A percentile compares a stretch with the other conserved stretches of the same genome.
phyloP scores from a whole-genome alignment of 2,888 invertebrate genomes.

The Tetragonula carbonaria region DNA sequence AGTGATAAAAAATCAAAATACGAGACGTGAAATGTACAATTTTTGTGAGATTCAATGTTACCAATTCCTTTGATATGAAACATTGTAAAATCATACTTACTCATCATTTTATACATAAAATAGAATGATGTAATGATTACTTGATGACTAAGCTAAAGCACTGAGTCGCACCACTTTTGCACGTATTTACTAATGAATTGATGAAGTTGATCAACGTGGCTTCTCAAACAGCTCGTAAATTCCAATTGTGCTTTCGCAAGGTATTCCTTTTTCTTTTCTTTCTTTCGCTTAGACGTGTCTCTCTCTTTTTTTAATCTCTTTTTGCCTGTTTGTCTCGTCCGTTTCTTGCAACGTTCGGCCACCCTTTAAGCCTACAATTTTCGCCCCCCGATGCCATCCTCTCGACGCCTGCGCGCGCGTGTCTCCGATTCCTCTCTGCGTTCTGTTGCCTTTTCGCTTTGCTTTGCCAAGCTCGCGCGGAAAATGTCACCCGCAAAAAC shows the following conservation, averaged over 20 bases:
- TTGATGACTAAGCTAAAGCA: too few relatives aligned
- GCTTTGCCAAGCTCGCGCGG: constrained; percentile 55
- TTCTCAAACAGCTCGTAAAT: neutral
- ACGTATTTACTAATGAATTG: too few relatives aligned
- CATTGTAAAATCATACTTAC: too few relatives aligned
- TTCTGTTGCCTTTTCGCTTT: constrained; percentile 16
- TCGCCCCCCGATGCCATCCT: constrained; percentile 2
- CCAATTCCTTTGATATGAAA: too few relatives aligned
- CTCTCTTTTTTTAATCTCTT: neutral
- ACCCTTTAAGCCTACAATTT: constrained; percentile 4
- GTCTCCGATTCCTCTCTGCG: neutral
- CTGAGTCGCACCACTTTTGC: too few relatives aligned
- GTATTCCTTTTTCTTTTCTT: neutral
- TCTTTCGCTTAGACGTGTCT: neutral
- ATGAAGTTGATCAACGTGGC: neutral
- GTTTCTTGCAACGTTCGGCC: constrained; percentile 9
- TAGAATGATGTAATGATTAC: too few relatives aligned
- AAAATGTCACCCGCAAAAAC: constrained; percentile 32
- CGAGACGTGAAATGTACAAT: too few relatives aligned
- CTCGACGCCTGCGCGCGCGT: constrained; percentile 3
- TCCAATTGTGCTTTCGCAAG: constrained; percentile 14
- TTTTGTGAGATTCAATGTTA: too few relatives aligned
- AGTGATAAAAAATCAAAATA: too few relatives aligned
- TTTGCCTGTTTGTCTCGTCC: constrained; percentile 13
- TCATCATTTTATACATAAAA: too few relatives aligned